Evolutionary conservation across 2,797 vertebrate species (phyloP), one percentile per base, ranked within the genome.

Genomic region (Myripristis jacobus): DNA sequence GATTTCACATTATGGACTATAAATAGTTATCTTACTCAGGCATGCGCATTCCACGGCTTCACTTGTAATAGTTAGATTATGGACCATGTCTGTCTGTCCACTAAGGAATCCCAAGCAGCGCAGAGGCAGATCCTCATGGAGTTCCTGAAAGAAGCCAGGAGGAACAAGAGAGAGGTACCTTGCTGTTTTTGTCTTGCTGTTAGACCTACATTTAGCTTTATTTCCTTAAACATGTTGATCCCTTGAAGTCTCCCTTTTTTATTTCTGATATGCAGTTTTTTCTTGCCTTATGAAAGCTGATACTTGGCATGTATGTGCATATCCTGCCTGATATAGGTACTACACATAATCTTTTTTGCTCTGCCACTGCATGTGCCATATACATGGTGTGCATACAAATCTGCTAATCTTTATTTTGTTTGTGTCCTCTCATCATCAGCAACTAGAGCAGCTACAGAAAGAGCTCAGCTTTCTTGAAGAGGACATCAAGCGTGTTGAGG

Each of bases 401-500:
- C 4, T 41, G 44, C 41, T 66, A 18, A 63, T 65, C 13, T 53
- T 22, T 76, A 12, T 36, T 46, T 60, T 25, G 3, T 59, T 66
- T 51, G 66, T 46, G 13, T 75, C 19, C 1, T 1, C 84, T 18
- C 36, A 22, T 80, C 31, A 63, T 85, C 90, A 99, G 98, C 98
- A 99, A 96, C 75, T 98, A 91, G 98, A 99, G 84, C 98, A 99
- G 89, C 95, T 99, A 81, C 97, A 99, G 93, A 99, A 99, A 91
- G 98, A 99, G 87, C 93, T 99, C 46, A 98, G 94, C 93, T 97
- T 98, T 85, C 93, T 99, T 75, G 97, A 99, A 90, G 98, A 99
- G 71, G 98, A 99, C 92, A 98, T 99, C 84, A 99, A 99, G 84
- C 95, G 97, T 84, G 98, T 99, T 24, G 97, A 99, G 96, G 98